Conservation (phyloP, 2,113 vertebrate genomes). For the Euleptes europaea region DNA sequence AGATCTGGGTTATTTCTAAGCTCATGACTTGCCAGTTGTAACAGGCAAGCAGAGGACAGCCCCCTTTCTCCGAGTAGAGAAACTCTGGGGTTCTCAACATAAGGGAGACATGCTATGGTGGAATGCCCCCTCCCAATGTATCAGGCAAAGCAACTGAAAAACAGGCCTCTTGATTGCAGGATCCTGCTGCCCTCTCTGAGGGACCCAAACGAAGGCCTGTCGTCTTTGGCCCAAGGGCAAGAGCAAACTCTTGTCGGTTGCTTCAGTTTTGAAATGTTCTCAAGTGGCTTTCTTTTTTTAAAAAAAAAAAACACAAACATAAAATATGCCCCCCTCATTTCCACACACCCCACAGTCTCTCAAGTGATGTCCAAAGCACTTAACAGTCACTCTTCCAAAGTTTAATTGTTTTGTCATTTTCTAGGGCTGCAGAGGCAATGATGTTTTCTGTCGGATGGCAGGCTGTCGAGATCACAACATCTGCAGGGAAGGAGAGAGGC, state of each 20-base stretch:
- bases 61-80: conserved; percentile 7
- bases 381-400: conserved; percentile 99
- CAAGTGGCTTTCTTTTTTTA: conserved; percentile 6
- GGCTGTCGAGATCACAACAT: conserved; percentile 97
- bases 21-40: conserved; percentile 42
- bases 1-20: conserved; percentile 49
- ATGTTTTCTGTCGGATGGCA: conserved; percentile 99
- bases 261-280: conserved; percentile 43
- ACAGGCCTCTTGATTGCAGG: conserved; percentile 32
- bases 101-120: conserved; percentile 14
- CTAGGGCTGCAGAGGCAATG: conserved; percentile 95
- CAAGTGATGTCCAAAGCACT: conserved; percentile 55
- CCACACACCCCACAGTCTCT: conserved; percentile 49
- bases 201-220: conserved; percentile 47
- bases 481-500: conserved; percentile 65
- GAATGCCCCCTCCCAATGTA: conserved; percentile 18
- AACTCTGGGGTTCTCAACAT: conserved; percentile 49
- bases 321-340: conserved; percentile 10
- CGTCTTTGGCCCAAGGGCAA: conserved; percentile 59
- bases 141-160: conserved; percentile 52
- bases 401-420: conserved; percentile 99
- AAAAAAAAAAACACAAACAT: conserved; percentile 29
- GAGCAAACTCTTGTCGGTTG: conserved; percentile 37
- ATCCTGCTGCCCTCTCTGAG: conserved; percentile 31
- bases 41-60: background rate